A percentile compares a stretch with the other conserved stretches of the same genome.
Conservation (phyloP, 1,140 invertebrate species). For the Tachypleus tridentatus region DNA sequence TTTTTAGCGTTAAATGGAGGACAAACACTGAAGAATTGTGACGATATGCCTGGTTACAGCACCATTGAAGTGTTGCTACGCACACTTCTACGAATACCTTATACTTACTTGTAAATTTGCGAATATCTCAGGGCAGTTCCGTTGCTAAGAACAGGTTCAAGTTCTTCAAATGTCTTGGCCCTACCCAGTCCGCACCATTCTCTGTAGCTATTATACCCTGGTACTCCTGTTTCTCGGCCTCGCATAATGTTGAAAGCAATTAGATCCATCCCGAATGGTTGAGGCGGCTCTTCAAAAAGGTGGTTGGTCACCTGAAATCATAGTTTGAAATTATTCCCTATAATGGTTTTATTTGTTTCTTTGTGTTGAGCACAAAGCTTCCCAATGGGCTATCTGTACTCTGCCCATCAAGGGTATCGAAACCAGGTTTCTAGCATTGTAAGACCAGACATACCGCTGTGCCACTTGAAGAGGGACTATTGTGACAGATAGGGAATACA, state of each 20-base stretch:
- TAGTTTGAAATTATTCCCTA: background rate
- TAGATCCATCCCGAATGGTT: conserved; percentile 60
- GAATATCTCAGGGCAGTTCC: conserved; percentile 24
- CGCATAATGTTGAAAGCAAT: conserved; percentile 76
- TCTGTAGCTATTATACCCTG: conserved; percentile 61
- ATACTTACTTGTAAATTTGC: conserved; percentile 24
- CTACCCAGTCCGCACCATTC: conserved; percentile 48
- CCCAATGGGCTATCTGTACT: too few relatives aligned
- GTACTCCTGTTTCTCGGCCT: conserved; percentile 76
- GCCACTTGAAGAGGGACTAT: too few relatives aligned
- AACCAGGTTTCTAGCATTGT: conserved; percentile 39
- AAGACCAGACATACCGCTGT: background rate
- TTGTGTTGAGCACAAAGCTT: too few relatives aligned
- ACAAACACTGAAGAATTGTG: too few relatives aligned
- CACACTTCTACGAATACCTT: too few relatives aligned
- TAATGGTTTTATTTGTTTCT: too few relatives aligned
- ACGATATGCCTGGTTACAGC: too few relatives aligned
- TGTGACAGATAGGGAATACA: too few relatives aligned
- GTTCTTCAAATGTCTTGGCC: conserved; percentile 26
- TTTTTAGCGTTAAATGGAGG: too few relatives aligned
- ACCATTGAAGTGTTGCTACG: too few relatives aligned
- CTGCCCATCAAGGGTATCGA: too few relatives aligned
- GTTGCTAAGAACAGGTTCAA: conserved; percentile 24
- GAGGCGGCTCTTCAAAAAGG: conserved; percentile 47
- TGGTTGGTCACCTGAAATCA: conserved; percentile 50